These are phyloP conservation scores for Palythoa caribaeorum DNA, from an alignment of 92 coral and sea anemone species.

Conservation along the genomic window DNA sequence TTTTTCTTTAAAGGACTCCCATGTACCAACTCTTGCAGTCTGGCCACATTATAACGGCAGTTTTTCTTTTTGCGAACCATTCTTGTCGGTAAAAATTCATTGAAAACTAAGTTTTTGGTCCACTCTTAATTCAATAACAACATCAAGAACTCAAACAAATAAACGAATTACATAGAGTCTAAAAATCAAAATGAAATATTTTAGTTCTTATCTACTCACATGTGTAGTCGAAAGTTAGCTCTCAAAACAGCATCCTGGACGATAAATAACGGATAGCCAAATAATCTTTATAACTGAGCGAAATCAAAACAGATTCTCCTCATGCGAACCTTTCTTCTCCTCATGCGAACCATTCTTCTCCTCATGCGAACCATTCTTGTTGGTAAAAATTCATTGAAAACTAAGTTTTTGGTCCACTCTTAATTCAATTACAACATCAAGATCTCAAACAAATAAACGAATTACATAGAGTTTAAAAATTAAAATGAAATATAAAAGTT, in stretches of 20 bases:
- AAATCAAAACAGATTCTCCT: conserved; percentile 8
- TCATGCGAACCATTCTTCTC: background rate
- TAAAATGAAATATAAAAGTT: background rate
- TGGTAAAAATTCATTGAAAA: background rate
- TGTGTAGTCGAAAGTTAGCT: background rate
- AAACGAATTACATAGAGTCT: background rate
- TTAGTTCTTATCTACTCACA: background rate
- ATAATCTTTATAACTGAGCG: conserved; percentile 13
- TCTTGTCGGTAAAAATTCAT: background rate
- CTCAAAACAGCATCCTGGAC: background rate
- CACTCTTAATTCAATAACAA: background rate
- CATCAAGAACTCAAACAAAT: background rate
- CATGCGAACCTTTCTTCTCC: too few relatives aligned
- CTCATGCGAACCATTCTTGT: conserved; percentile 33
- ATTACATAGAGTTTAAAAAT: conserved; percentile 2
- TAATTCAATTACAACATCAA: background rate
- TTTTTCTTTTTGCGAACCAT: conserved; percentile 43
- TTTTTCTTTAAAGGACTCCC: conserved; percentile 38
- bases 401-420: conserved; percentile 1
- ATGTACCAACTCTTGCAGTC: conserved; percentile 39
- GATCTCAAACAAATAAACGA: background rate
- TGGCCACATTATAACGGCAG: conserved; percentile 7
- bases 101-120: conserved; percentile 2
- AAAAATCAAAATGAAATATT: background rate
- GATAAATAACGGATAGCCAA: background rate